Evolutionary conservation across 2,888 invertebrate species (phyloP).

Genomic region (Pristionchus entomophagus): DNA sequence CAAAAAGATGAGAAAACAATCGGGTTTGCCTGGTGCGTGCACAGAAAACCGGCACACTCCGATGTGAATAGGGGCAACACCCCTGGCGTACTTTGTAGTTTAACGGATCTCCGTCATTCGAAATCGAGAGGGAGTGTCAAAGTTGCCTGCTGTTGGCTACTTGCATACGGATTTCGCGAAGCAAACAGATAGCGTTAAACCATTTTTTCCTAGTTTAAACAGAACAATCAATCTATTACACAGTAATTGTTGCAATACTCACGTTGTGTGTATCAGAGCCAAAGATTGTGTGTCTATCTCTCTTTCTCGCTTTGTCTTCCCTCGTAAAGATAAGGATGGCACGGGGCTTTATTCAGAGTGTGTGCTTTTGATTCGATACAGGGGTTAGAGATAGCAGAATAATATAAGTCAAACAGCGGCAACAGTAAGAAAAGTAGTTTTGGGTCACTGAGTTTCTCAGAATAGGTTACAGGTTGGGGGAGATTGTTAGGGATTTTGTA

Average conservation of each 20-base stretch:
- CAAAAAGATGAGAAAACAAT: neutral
- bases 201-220: no score
- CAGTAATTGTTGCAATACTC: slow-evolving; percentile 5
- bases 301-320: neutral
- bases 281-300: neutral
- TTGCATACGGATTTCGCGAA: no score
- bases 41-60: no score
- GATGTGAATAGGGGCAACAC: no score
- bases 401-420: neutral
- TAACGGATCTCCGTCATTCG: no score
- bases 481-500: neutral
- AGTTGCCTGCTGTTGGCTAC: no score
- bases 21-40: no score
- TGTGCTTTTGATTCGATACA: neutral
- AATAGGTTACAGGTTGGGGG: neutral
- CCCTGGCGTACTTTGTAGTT: no score
- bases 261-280: neutral
- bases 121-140: no score
- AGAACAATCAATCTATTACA: neutral
- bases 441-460: neutral
- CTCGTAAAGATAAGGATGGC: slow-evolving; percentile 27
- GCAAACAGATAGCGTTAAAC: no score
- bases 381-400: no score
- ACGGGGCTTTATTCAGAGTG: slow-evolving; percentile 8
- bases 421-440: neutral